phyloP scores from a whole-genome alignment of 2,888 invertebrate species.

The Bombylius discolor region DNA sequence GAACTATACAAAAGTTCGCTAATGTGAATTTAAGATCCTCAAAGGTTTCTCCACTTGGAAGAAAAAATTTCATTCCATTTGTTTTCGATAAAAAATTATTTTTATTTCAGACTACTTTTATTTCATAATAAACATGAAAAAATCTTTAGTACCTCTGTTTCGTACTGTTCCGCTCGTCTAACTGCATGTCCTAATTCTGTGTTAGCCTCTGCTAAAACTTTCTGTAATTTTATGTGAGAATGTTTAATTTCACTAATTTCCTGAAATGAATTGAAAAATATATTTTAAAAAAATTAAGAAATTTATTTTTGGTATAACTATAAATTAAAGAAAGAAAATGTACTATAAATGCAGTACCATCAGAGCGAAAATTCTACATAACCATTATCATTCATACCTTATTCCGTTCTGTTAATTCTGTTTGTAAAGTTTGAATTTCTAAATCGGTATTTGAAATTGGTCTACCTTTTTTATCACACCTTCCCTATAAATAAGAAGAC shows the following conservation, averaged over 20 bases:
- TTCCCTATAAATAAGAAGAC: conserved; percentile 35
- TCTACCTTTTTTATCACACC: conserved; percentile 51
- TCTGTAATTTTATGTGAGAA: conserved; percentile 56
- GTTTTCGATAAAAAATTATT: too few species aligned
- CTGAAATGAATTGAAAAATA: conserved; percentile 26
- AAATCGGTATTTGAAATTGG: conserved; percentile 50
- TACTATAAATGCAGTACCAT: not conserved
- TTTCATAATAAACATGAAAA: not conserved
- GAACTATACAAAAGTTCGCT: not conserved
- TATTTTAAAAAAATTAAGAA: too few species aligned
- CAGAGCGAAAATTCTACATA: too few species aligned
- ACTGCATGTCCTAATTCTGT: conserved; percentile 65
- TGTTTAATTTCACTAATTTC: conserved; percentile 60
- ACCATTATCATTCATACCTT: conserved; percentile 35
- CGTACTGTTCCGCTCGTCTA: conserved; percentile 67
- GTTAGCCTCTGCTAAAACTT: conserved; percentile 66
- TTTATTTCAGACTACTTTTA: too few species aligned
- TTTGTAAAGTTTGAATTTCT: conserved; percentile 50
- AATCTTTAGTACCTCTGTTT: conserved; percentile 39
- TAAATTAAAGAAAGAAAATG: too few species aligned
- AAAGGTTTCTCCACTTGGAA: too few species aligned
- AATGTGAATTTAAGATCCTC: too few species aligned
- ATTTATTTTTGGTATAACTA: not conserved
- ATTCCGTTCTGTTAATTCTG: conserved; percentile 51
- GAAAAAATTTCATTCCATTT: too few species aligned